Percentiles rank a stretch among this genome's conserved stretches.
Conservation (phyloP, 2,888 invertebrate species). For the Pammene fasciana region DNA sequence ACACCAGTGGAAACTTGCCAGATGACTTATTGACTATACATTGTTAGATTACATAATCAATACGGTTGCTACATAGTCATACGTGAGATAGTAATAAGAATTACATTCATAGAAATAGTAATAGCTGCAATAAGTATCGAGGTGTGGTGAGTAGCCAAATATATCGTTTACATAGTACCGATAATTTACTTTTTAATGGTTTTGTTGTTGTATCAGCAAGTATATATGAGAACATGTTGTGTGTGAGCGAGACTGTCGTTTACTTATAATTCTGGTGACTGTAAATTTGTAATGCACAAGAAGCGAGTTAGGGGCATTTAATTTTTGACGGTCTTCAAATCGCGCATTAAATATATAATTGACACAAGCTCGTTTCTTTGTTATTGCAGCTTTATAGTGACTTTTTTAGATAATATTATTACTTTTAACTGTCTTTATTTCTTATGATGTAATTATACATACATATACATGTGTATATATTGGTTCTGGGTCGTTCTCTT, state of each 20-base stretch:
- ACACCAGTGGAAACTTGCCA: conserved; percentile 10
- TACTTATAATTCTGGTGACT: conserved; percentile 14
- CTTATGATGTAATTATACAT: background rate
- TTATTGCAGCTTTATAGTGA: background rate
- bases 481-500: conserved; percentile 34
- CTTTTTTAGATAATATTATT: conserved; percentile 6
- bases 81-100: conserved; percentile 35
- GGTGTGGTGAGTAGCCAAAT: conserved; percentile 22
- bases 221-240: background rate
- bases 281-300: background rate
- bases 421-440: conserved; percentile 12
- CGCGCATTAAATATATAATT: too few species aligned
- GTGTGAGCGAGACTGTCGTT: conserved; percentile 18
- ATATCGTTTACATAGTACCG: conserved; percentile 15
- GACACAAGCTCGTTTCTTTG: background rate
- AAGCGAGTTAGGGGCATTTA: background rate
- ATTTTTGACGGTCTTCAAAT: too few species aligned
- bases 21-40: conserved; percentile 4
- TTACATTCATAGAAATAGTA: conserved; percentile 31
- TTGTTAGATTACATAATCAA: conserved; percentile 24
- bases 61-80: conserved; percentile 29
- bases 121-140: conserved; percentile 17
- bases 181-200: conserved; percentile 9
- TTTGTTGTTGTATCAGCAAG: conserved; percentile 9
- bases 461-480: background rate